These are phyloP conservation scores for Oscheius sp. DNA, from an alignment of 1,140 invertebrate genomes.

Conservation along the genomic window DNA sequence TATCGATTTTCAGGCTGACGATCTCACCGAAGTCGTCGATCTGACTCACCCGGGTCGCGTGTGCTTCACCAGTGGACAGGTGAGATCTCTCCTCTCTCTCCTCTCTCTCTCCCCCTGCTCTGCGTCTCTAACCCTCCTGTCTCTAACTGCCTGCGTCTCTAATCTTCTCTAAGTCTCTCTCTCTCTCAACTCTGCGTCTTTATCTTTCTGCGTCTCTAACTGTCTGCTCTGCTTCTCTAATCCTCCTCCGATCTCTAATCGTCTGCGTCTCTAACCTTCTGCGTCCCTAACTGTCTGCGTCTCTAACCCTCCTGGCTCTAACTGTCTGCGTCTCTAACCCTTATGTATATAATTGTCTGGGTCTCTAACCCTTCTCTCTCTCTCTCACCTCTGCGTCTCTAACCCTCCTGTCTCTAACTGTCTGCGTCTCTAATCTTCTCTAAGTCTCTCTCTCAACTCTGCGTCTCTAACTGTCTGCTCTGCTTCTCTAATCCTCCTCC, in stretches of 20 bases:
- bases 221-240: neutral
- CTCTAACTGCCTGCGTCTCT: no score
- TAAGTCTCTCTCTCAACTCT: neutral
- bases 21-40: slow-evolving; percentile 34
- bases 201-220: neutral
- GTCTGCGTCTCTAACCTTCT: no score
- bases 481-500: neutral
- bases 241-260: neutral
- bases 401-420: neutral
- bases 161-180: slow-evolving; percentile 21
- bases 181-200: neutral
- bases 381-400: no score
- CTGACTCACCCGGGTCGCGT: slow-evolving; percentile 29
- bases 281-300: no score
- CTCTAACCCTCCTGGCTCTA: no score
- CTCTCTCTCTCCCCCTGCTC: slow-evolving; percentile 11
- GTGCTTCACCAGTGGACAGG: slow-evolving; percentile 37
- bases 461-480: neutral
- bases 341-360: no score
- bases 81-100: neutral
- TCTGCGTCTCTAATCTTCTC: neutral
- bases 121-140: no score
- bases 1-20: slow-evolving; percentile 33
- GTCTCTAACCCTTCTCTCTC: no score
- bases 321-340: no score